Evolutionary conservation across 2,888 invertebrate species (phyloP), one percentile per base, ranked within the genome.

Genomic region (Andrena flavipes): DNA sequence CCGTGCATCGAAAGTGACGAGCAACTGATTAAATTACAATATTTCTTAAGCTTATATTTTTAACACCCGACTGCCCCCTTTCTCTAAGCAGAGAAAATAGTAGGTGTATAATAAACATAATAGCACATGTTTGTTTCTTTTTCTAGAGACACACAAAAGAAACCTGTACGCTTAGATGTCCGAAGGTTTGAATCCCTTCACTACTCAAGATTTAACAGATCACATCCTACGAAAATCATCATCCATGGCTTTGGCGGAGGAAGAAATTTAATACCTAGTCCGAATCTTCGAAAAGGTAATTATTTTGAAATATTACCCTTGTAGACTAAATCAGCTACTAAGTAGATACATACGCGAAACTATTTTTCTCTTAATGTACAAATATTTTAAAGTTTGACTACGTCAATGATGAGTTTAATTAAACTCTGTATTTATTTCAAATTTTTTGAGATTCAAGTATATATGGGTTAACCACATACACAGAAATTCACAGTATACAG

Each of bases 201-300:
- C 86, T 95, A 95, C 80, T 97, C 97, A 0, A 96, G 95, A 87
- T 98, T 98, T 93, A 97, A 98, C 93, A 95, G 96, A 0, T 95
- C 95, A 0, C 96, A 97, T 93, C 96, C 97, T 0, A 97, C 98
- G 5, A 98, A 98, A 94, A 95, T 99, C 29, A 96, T 99, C 63
- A 97, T 98, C 23, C 98, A 98, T 91, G 98, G 98, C 6, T 98
- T 99, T 91, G 98, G 98, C 0, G 98, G 98, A 0, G 98, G 98
- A 0, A 94, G 97, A 82, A 96, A 97, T 92, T 95, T 97, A 48
- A 96, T 97, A 0, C 98, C 98, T 0, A 98, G 97, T 92, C 97
- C 98, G 0, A 97, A 98, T 91, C 96, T 98, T 94, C 95, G 98
- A 70, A 96, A 97, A 89, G 95, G 95, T 95, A 90, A 91, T 42